Evolutionary conservation across 1,140 invertebrate genomes (phyloP).

Genomic region (Drosophila rufa): DNA sequence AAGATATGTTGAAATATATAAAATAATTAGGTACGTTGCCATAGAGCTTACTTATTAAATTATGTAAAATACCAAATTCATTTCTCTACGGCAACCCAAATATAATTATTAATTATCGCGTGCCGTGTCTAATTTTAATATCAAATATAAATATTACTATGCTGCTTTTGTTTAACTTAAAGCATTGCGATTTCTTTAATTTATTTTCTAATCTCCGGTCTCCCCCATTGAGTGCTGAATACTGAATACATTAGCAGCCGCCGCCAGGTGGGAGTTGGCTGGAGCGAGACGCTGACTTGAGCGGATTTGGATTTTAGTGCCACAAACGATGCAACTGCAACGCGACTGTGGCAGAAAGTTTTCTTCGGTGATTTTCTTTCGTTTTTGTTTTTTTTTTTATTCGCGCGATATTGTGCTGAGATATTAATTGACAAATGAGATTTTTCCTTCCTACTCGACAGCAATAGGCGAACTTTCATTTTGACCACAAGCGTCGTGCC

Average conservation of each 20-base stretch:
- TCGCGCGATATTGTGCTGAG: slow-evolving; percentile 77
- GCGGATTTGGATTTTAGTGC: slow-evolving; percentile 73
- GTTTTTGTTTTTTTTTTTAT: slow-evolving; percentile 66
- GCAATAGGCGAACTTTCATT: slow-evolving; percentile 83
- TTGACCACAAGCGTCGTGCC: slow-evolving; percentile 76
- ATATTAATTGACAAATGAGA: slow-evolving; percentile 85
- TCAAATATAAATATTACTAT: slow-evolving; percentile 1
- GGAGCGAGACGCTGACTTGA: slow-evolving; percentile 38
- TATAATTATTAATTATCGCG: slow-evolving; percentile 10
- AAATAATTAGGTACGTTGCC: background rate
- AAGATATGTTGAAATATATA: no score
- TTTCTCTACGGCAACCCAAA: background rate
- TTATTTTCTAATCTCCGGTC: slow-evolving; percentile 23
- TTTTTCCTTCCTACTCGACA: slow-evolving; percentile 84
- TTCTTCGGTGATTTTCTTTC: slow-evolving; percentile 61
- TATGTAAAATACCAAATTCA: background rate
- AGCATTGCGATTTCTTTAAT: slow-evolving; percentile 7
- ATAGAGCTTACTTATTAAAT: background rate
- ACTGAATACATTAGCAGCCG: slow-evolving; percentile 49
- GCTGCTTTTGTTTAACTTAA: slow-evolving; percentile 11
- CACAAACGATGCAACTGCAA: slow-evolving; percentile 33
- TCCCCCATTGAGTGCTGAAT: slow-evolving; percentile 20
- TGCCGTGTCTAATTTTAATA: slow-evolving; percentile 1
- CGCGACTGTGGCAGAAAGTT: slow-evolving; percentile 69
- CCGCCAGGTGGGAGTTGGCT: slow-evolving; percentile 29